These are phyloP conservation scores for Zenarchopterus dispar DNA, from an alignment of 2,797 vertebrate species.

Conservation along the genomic window DNA sequence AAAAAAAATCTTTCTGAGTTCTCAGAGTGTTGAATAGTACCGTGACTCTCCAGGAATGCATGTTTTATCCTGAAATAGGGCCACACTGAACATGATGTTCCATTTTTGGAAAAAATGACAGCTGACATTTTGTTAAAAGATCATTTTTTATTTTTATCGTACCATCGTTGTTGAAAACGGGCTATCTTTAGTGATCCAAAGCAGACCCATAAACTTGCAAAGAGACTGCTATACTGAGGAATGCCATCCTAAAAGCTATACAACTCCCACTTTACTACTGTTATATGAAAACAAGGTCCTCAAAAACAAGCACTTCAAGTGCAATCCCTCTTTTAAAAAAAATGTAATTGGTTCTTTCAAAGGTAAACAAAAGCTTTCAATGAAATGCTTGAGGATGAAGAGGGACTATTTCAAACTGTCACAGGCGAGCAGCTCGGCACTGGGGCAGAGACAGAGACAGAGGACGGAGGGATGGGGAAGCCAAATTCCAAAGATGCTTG, in stretches of 20 bases:
- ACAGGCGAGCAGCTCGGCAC: constrained; percentile 31
- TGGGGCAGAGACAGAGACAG: constrained; percentile 23
- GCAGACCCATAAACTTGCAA: constrained; percentile 1
- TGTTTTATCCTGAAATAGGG: too few species aligned
- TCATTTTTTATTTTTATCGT: too few species aligned
- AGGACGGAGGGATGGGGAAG: constrained; percentile 35
- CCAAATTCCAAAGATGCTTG: constrained; percentile 79
- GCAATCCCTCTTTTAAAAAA: constrained; percentile 21
- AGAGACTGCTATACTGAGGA: constrained; percentile 1
- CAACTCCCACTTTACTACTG: constrained; percentile 33
- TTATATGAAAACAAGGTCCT: constrained; percentile 56
- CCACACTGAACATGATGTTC: too few species aligned
- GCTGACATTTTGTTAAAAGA: too few species aligned
- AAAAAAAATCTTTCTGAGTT: too few species aligned
- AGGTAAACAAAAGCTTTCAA: constrained; percentile 42
- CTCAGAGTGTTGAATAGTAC: too few species aligned
- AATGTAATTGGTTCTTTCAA: constrained; percentile 52
- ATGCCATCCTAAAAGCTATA: constrained; percentile 37
- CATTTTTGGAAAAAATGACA: too few species aligned
- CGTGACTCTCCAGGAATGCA: too few species aligned
- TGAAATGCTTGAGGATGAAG: constrained; percentile 44
- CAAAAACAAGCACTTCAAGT: constrained; percentile 34
- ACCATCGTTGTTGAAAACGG: too few species aligned
- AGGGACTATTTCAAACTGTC: constrained; percentile 40
- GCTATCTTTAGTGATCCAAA: neutral